Base-by-base conservation (phyloP, 2,888 invertebrate species). In the Physocephala rufipes region DNA sequence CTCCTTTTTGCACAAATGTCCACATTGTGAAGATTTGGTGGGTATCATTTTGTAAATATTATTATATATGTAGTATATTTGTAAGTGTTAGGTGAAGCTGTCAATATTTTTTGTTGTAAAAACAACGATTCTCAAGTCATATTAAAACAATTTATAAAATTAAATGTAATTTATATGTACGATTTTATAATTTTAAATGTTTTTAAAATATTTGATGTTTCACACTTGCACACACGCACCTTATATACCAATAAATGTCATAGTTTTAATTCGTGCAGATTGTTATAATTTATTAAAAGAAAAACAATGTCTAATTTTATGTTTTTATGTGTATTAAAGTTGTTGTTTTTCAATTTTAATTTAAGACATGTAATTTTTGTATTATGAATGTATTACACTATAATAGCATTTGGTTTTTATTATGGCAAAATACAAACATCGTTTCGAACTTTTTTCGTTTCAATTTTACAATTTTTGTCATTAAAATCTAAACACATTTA, bases 21-120 rank as follows among this genome's bases (percentile, higher is more conserved):
- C 58, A 58, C 24, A 24, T 36, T 26, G 62, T 62, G 19, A 47
- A 68, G 55, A 55, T 21, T 51, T 49, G 7, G 51, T 61, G 21
- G n/a, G 51, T 21, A 36, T 68, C 62, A 51, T 15, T 30, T 62
- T 68, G 68, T 68, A 68, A 13, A 63, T 63, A 63, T 58, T 19
- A 19, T 13, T 26, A 63, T 63, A 43, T 58, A 43, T 36, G 16
- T 15, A 9, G 21, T 51, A 68, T 62, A 68, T 30, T 68, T 62
- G 53, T 19, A 16, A 67, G 45, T 59, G 7, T 51, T 24, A 36
- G 53, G 49, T 26, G 26, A 64, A 64, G 49, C 47, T 49, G 19
- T 43, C 43, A 2, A 64, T 49, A 62, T 45, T 64, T 47, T 63
- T 24, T 43, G 5, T 36, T 36, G 9, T 59, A 15, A 59, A 26